Evolutionary conservation across 2,888 invertebrate species (phyloP), one percentile per base, ranked within the genome.

Genomic region (Acholoe squamosa): DNA sequence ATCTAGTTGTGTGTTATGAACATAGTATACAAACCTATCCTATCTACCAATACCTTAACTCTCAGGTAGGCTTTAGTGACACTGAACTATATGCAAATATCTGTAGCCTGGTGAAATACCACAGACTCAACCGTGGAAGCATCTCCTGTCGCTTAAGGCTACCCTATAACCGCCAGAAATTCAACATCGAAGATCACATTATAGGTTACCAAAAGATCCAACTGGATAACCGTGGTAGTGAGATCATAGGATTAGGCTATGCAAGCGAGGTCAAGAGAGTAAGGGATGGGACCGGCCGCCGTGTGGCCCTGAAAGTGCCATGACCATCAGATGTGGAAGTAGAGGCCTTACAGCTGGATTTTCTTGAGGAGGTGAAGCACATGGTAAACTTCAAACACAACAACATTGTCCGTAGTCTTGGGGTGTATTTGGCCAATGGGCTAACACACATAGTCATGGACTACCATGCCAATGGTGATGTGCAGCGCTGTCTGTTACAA

Each of bases 381-480:
- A 28, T 71, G 28, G 3, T 71, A 1, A 71, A 25, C 28, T 71
- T 71, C 16, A 22, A 25, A 1, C 71, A 71, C 25, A 28, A 5
- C 28, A 71, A 71, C 28, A 71, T 71, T 14, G 71, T 71, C n/a
- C 71, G 71, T 1, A 71, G 71, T 25, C 28, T 71, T 0, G 71
- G 71, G 3, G 71, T 71, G 25, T 71, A 71, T 16, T 28, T 71
- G 71, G 25, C 71, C 28, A 25, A 71, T 25, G 71, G 28, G n/a
- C 71, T 71, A 7, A 71, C 71, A 1, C 71, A 71, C 16, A 71
- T 71, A 3, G 71, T 71, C 71, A 71, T 71, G 71, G 71, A 71
- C 28, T 71, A 71, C 28, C 71, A 28, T 7, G 25, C 71, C 12
- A 5, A 71, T 28, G 71, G 71, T 0, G 71, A 71, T 28, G 71